These are phyloP conservation scores for Platycercus adscitus DNA, from an alignment of 2,113 vertebrate genomes.

Conservation along the genomic window DNA sequence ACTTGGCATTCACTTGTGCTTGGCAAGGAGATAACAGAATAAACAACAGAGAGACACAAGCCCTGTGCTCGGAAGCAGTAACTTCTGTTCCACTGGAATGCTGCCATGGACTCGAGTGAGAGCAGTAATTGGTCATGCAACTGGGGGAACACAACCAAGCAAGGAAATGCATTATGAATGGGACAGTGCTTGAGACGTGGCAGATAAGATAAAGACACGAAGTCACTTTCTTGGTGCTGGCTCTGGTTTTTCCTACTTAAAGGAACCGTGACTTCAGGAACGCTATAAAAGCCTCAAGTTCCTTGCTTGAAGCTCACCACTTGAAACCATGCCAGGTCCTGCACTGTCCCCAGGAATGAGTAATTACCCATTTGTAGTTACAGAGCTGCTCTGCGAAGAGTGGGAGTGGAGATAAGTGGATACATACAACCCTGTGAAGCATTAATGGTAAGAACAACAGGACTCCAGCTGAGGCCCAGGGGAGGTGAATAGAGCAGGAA, in stretches of 20 bases:
- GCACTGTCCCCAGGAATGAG: neutral
- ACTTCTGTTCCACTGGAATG: neutral
- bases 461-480: neutral
- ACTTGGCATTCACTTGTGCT: neutral
- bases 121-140: constrained; percentile 18
- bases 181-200: neutral
- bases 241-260: neutral
- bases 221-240: neutral
- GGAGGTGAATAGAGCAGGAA: neutral
- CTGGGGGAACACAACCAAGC: neutral
- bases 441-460: neutral
- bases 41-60: neutral
- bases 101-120: neutral
- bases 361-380: neutral
- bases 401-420: neutral
- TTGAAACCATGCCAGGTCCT: neutral
- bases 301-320: neutral
- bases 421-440: neutral
- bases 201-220: neutral
- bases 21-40: neutral
- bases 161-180: constrained; percentile 42
- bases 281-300: neutral
- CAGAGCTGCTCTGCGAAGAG: neutral
- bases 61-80: neutral
- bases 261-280: neutral